These are phyloP conservation scores for Danaus chrysippus DNA, from an alignment of 2,888 invertebrate species.

Conservation along the genomic window DNA sequence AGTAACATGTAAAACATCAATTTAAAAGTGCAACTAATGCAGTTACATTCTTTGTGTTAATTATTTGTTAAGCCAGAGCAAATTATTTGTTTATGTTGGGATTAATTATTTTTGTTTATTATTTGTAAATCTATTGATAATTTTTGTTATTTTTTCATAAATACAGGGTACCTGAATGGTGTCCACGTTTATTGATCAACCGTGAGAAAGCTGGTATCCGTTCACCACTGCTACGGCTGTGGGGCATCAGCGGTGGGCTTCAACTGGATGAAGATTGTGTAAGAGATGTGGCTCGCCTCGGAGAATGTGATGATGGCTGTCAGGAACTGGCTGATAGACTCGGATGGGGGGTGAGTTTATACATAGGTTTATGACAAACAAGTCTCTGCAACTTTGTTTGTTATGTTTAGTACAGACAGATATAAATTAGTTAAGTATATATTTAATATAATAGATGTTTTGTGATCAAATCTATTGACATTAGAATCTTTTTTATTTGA, in stretches of 20 bases:
- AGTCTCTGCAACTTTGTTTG: too few species aligned
- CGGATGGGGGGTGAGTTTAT: conserved; percentile 85
- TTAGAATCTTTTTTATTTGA: too few species aligned
- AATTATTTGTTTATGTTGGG: too few species aligned
- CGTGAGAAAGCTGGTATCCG: conserved; percentile 83
- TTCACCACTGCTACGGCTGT: conserved; percentile 54
- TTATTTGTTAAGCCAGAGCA: background rate
- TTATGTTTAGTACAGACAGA: too few species aligned
- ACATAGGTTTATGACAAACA: background rate
- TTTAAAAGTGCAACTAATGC: background rate
- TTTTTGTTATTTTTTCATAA: conserved; percentile 7
- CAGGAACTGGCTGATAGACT: conserved; percentile 85
- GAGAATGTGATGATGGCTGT: conserved; percentile 91
- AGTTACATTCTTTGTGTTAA: background rate
- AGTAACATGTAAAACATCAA: too few species aligned
- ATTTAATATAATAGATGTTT: too few species aligned
- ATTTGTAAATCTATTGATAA: background rate
- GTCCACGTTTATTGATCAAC: conserved; percentile 92
- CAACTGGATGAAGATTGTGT: conserved; percentile 82
- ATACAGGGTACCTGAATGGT: conserved; percentile 81
- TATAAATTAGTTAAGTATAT: too few species aligned
- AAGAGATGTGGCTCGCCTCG: conserved; percentile 89
- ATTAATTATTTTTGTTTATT: background rate
- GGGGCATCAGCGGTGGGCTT: conserved; percentile 78
- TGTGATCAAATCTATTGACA: too few species aligned